Evolutionary conservation across 2,888 invertebrate species (phyloP).

Genomic region (Cephalotes varians): DNA sequence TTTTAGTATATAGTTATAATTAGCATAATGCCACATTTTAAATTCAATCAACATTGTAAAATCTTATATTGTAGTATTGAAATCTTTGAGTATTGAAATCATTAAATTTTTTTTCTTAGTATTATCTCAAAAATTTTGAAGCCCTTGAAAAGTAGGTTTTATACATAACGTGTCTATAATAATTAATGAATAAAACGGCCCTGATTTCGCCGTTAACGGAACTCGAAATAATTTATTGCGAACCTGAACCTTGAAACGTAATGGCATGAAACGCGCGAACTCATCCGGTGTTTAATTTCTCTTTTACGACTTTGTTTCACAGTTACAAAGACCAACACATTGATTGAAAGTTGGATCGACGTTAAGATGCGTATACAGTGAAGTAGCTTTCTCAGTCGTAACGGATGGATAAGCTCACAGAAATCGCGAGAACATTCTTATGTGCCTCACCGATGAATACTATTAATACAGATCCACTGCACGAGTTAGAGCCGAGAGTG

Average conservation of each 20-base stretch:
- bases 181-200: not conserved
- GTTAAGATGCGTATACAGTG: slow-evolving; percentile 20
- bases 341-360: slow-evolving; percentile 25
- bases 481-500: not conserved
- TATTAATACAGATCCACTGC: not conserved
- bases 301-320: slow-evolving; percentile 33
- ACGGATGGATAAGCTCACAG: slow-evolving; percentile 9
- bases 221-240: slow-evolving; percentile 42
- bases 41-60: not conserved
- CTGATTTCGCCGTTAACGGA: not conserved
- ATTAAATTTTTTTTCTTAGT: not conserved
- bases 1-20: not conserved
- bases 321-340: not conserved
- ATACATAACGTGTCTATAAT: not conserved
- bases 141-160: not conserved
- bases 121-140: not conserved
- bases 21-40: not conserved
- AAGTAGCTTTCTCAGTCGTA: not conserved
- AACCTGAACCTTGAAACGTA: slow-evolving; percentile 9
- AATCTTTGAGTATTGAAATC: not conserved
- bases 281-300: slow-evolving; percentile 32
- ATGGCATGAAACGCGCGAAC: not conserved
- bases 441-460: not conserved
- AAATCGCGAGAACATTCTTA: slow-evolving; percentile 3
- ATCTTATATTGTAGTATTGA: not conserved